phyloP scores from a whole-genome alignment of 2,888 invertebrate genomes.

The Rhodophaea formosa region DNA sequence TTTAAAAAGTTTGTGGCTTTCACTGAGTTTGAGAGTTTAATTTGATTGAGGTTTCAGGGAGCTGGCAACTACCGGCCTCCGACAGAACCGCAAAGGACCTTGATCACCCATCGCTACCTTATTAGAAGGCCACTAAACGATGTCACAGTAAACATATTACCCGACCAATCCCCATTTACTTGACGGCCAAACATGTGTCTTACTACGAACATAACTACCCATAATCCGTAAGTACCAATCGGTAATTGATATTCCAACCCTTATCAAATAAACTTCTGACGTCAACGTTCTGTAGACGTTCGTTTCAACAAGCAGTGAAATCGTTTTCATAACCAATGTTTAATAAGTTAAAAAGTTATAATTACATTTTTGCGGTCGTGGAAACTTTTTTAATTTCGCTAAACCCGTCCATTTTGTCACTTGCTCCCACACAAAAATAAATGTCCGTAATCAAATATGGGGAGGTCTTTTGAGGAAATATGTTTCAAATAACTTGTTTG shows the following conservation, averaged over 20 bases:
- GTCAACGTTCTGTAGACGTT: constrained; percentile 15
- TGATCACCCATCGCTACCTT: background rate
- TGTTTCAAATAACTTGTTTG: no score
- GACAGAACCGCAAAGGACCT: background rate
- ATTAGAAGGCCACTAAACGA: background rate
- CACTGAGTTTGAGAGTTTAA: background rate
- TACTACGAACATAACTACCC: background rate
- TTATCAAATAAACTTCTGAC: constrained; percentile 42
- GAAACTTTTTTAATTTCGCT: constrained; percentile 17
- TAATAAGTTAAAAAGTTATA: constrained; percentile 16
- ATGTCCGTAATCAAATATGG: constrained; percentile 1
- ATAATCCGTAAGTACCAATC: constrained; percentile 21
- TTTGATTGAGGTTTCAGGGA: background rate
- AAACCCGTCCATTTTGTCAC: constrained; percentile 14
- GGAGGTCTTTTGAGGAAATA: no score
- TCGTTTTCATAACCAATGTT: constrained; percentile 12
- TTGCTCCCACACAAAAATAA: constrained; percentile 18
- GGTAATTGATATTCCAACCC: constrained; percentile 43
- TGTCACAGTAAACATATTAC: constrained; percentile 14
- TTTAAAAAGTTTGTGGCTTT: constrained; percentile 6
- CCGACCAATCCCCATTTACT: background rate
- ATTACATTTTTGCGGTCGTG: constrained; percentile 13
- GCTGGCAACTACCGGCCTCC: background rate
- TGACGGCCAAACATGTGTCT: constrained; percentile 2
- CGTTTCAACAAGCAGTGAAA: constrained; percentile 2